Percentiles rank a stretch among this genome's conserved stretches.
Conservation (phyloP, 2,797 vertebrate genomes). For the Gadopsis bispinosus region DNA sequence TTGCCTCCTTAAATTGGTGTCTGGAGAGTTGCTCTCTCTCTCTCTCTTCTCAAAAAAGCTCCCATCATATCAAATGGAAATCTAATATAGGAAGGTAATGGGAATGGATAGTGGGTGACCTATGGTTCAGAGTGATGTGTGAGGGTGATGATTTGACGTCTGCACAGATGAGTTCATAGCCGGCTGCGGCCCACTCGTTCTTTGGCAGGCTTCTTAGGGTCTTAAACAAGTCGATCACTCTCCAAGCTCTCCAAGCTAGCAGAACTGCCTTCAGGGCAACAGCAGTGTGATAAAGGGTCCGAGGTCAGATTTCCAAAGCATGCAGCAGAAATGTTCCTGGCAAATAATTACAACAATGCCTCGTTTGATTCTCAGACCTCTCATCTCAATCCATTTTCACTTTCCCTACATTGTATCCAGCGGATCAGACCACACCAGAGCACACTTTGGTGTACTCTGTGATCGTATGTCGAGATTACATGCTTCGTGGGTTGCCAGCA, state of each 20-base stretch:
- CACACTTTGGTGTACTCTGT: conserved; percentile 11
- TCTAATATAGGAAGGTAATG: conserved; percentile 73
- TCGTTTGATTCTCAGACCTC: conserved; percentile 15
- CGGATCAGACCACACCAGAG: conserved; percentile 15
- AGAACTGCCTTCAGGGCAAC: conserved; percentile 2
- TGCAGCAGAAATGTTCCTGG: conserved; percentile 17
- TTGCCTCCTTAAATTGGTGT: conserved; percentile 78
- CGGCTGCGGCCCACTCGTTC: not conserved
- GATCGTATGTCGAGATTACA: conserved; percentile 51
- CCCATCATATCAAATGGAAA: conserved; percentile 77
- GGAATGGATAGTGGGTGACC: conserved; percentile 69
- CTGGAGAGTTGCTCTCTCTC: conserved; percentile 60
- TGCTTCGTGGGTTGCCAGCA: conserved; percentile 39
- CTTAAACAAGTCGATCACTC: conserved; percentile 20
- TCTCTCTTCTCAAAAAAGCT: conserved; percentile 39
- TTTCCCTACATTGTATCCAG: not conserved
- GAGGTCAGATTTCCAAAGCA: conserved; percentile 36
- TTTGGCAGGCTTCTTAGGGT: conserved; percentile 5
- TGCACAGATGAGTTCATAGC: conserved; percentile 44
- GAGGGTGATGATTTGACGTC: conserved; percentile 54
- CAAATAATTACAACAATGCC: conserved; percentile 44
- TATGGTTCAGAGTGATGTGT: conserved; percentile 46
- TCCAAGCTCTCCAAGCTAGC: conserved; percentile 1
- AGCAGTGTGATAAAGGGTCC: conserved; percentile 20
- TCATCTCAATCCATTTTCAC: not conserved